Evolutionary conservation across 1,140 invertebrate species (phyloP).

Genomic region (Lepidostoma basale): DNA sequence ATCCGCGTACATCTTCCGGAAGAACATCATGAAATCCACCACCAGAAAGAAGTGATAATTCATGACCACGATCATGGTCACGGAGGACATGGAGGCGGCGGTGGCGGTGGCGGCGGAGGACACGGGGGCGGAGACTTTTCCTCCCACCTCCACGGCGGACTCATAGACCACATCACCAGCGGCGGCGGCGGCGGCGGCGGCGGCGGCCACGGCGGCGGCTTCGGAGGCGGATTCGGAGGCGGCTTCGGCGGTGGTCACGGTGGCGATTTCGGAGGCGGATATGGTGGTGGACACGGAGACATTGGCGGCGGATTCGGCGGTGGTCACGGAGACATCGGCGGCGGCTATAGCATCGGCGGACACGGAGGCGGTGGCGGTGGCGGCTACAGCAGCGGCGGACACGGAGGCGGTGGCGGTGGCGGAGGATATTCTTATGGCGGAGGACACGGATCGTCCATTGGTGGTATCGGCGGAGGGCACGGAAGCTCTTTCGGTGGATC

Average conservation of each 20-base stretch:
- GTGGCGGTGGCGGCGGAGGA: constrained; percentile 9
- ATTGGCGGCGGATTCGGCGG: not conserved
- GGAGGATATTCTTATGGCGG: constrained; percentile 12
- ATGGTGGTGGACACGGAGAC: not conserved
- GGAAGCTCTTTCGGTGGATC: constrained; percentile 1
- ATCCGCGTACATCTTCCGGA: constrained; percentile 36
- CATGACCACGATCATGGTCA: constrained; percentile 26
- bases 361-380: not conserved
- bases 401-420: not conserved
- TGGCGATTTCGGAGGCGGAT: not conserved
- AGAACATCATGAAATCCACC: constrained; percentile 36
- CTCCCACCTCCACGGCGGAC: not conserved
- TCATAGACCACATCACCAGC: not conserved
- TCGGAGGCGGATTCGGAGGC: constrained; percentile 27
- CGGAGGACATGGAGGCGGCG: constrained; percentile 7
- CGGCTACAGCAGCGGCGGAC: constrained; percentile 2
- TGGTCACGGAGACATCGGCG: not conserved
- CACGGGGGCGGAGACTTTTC: not conserved
- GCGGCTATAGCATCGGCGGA: not conserved
- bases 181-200: constrained; percentile 6
- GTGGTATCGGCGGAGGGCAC: constrained; percentile 3
- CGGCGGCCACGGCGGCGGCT: constrained; percentile 6
- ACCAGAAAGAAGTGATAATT: constrained; percentile 38
- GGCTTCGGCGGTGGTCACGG: constrained; percentile 17
- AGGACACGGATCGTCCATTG: not conserved